phyloP scores from a whole-genome alignment of 30 jellyfish, hydroid and myxozoan genomes.

The Hydractinia symbiolongicarpus region DNA sequence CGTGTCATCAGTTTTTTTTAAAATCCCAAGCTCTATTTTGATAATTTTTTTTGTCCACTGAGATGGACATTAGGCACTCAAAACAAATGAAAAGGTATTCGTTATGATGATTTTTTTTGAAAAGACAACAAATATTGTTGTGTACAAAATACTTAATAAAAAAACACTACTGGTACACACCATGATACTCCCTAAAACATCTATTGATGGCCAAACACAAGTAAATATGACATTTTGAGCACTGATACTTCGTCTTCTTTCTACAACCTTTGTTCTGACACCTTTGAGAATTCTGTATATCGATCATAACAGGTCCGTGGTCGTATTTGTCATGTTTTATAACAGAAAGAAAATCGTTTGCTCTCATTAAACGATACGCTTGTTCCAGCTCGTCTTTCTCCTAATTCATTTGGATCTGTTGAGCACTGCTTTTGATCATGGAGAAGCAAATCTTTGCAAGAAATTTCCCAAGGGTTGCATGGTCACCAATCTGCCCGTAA shows the following conservation, averaged over 20 bases:
- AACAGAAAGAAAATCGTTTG: slow-evolving; percentile 11
- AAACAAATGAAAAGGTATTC: not conserved
- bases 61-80: slow-evolving; percentile 23
- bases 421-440: not conserved
- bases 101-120: not conserved
- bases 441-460: not conserved
- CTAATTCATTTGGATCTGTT: not conserved
- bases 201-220: slow-evolving; percentile 32
- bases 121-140: not conserved
- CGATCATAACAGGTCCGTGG: slow-evolving; percentile 41
- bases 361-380: slow-evolving; percentile 6
- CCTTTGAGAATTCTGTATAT: slow-evolving; percentile 25
- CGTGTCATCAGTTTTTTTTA: not conserved
- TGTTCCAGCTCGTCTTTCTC: not conserved
- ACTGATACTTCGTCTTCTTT: slow-evolving; percentile 17
- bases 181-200: slow-evolving; percentile 27
- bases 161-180: slow-evolving; percentile 1
- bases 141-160: not conserved
- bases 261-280: slow-evolving; percentile 32
- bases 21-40: not conserved
- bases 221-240: slow-evolving; percentile 46
- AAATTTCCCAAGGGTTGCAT: not conserved
- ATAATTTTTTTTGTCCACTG: slow-evolving; percentile 13
- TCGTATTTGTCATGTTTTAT: slow-evolving; percentile 17
- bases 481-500: not conserved